Evolutionary conservation across 2,888 invertebrate genomes (phyloP).

Genomic region (Lydus trimaculatus): DNA sequence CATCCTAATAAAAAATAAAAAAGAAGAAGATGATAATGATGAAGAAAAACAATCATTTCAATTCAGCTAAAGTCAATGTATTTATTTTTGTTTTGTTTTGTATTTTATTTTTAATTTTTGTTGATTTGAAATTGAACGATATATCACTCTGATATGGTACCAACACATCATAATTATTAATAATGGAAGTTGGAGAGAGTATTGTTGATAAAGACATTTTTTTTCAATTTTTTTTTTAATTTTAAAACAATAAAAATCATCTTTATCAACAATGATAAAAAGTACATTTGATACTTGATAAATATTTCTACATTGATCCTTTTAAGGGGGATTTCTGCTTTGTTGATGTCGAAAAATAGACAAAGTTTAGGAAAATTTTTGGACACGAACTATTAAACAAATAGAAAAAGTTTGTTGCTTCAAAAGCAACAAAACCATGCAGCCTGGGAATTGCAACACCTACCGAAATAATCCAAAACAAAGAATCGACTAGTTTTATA

Average conservation of each 20-base stretch:
- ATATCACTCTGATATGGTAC: conserved; percentile 57
- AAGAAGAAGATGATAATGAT: too few species aligned
- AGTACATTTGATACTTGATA: conserved; percentile 29
- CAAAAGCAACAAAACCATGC: too few species aligned
- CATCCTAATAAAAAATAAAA: too few species aligned
- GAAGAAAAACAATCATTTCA: conserved; percentile 26
- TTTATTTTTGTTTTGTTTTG: conserved; percentile 31
- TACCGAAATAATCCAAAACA: too few species aligned
- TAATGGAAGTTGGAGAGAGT: conserved; percentile 31
- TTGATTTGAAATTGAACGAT: conserved; percentile 51
- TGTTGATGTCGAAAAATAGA: too few species aligned
- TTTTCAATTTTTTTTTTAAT: too few species aligned
- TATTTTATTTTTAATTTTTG: not conserved
- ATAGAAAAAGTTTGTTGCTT: too few species aligned
- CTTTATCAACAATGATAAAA: conserved; percentile 24
- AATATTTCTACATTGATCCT: conserved; percentile 24
- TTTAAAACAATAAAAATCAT: not conserved
- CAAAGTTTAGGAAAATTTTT: too few species aligned
- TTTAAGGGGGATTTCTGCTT: too few species aligned
- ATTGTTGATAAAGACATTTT: conserved; percentile 10
- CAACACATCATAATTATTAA: conserved; percentile 46
- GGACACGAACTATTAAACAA: too few species aligned
- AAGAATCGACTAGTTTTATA: too few species aligned
- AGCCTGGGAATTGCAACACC: too few species aligned
- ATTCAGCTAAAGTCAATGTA: conserved; percentile 46